phyloP scores from a whole-genome alignment of 2,888 invertebrate species.

The Cosmia pyralina region DNA sequence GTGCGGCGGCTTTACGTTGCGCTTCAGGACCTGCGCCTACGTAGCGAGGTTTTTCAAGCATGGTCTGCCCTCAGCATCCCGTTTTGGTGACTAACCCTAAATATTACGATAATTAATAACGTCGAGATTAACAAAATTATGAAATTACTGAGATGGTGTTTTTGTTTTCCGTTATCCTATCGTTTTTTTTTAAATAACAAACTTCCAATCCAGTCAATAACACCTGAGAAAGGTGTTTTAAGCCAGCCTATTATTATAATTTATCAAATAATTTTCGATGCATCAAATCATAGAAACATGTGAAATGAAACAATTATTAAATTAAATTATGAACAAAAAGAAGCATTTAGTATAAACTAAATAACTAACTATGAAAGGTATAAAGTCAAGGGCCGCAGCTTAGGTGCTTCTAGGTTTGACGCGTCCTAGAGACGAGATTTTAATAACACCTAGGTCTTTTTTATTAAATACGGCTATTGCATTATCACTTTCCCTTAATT shows the following conservation, averaged over 20 bases:
- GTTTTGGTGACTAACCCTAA: background rate
- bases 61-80: too few species aligned
- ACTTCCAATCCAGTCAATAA: background rate
- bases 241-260: background rate
- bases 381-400: background rate
- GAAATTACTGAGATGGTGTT: background rate
- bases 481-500: background rate
- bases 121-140: background rate
- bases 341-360: background rate
- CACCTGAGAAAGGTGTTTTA: background rate
- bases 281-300: background rate
- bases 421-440: background rate
- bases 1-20: too few species aligned
- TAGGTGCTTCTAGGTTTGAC: background rate
- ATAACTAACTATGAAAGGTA: background rate
- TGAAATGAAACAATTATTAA: background rate
- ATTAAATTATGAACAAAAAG: background rate
- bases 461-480: background rate
- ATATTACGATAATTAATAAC: constrained; percentile 1
- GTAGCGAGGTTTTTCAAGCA: background rate
- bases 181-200: background rate
- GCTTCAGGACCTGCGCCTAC: background rate
- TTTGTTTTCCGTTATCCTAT: background rate
- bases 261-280: background rate
- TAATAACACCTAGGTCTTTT: background rate